Percentiles rank a stretch among this genome's conserved stretches.
Evolutionary conservation across 2,888 invertebrate genomes (phyloP).

Genomic region (Yponomeuta malinellus): DNA sequence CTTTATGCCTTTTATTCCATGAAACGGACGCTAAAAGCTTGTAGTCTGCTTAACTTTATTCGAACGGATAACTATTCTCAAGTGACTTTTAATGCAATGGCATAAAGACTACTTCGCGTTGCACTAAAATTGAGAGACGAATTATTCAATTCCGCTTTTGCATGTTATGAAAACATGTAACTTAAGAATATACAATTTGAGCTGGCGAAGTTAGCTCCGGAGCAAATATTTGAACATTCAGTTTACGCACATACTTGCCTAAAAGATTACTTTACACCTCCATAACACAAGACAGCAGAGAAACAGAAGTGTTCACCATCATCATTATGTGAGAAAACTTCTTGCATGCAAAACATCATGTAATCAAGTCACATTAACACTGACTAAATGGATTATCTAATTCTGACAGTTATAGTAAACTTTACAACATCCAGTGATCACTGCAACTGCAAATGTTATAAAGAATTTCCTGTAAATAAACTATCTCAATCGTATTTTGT

Average conservation of each 20-base stretch:
- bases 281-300: not conserved
- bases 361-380: no score
- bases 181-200: not conserved
- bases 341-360: no score
- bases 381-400: no score
- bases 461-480: no score
- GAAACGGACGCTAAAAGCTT: conserved; percentile 1
- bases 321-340: no score
- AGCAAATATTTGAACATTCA: not conserved
- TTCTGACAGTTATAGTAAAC: no score
- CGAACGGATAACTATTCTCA: not conserved
- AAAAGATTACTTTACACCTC: not conserved
- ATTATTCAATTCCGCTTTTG: not conserved
- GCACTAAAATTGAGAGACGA: not conserved
- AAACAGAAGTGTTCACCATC: no score
- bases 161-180: not conserved
- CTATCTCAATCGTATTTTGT: no score
- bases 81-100: not conserved
- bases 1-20: not conserved
- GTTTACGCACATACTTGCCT: not conserved
- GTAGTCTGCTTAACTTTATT: not conserved
- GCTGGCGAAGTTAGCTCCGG: not conserved
- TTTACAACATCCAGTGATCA: no score
- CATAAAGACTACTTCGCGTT: not conserved
- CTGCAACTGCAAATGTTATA: no score